Conservation (phyloP, 2,113 vertebrate genomes). For the Verasper variegatus region DNA sequence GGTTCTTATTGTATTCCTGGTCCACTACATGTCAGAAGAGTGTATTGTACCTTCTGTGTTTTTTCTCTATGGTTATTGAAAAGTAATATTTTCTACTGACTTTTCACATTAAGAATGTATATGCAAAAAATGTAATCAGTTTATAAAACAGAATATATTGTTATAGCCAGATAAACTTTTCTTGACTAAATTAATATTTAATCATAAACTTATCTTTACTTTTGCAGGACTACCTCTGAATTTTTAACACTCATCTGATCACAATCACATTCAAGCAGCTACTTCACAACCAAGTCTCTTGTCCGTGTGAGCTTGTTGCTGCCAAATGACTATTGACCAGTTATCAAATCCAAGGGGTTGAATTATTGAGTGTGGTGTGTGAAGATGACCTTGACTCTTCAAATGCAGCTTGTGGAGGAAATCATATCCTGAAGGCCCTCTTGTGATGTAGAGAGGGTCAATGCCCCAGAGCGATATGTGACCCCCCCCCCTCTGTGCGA, state of each 20-base stretch:
- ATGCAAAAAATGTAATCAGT: background rate
- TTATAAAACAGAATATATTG: no score
- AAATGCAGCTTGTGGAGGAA: background rate
- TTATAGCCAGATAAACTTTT: no score
- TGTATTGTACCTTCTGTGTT: background rate
- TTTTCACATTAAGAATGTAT: background rate
- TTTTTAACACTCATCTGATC: no score
- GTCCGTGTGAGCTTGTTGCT: no score
- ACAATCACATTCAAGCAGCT: no score
- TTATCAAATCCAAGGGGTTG: no score
- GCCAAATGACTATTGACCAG: no score
- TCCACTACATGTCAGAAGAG: background rate
- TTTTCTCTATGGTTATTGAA: background rate
- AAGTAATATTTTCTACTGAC: background rate
- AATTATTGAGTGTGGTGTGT: background rate
- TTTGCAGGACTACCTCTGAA: no score
- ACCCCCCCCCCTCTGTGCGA: background rate
- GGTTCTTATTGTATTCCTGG: background rate
- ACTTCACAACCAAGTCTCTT: no score
- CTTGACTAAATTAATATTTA: no score
- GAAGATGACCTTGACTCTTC: background rate
- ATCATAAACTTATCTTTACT: no score
- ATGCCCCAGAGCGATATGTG: background rate
- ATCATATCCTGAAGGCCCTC: background rate
- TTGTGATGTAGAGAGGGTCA: slow-evolving; percentile 1